Evolutionary conservation across 1,140 invertebrate genomes (phyloP).

Genomic region (Saccostrea echinata): DNA sequence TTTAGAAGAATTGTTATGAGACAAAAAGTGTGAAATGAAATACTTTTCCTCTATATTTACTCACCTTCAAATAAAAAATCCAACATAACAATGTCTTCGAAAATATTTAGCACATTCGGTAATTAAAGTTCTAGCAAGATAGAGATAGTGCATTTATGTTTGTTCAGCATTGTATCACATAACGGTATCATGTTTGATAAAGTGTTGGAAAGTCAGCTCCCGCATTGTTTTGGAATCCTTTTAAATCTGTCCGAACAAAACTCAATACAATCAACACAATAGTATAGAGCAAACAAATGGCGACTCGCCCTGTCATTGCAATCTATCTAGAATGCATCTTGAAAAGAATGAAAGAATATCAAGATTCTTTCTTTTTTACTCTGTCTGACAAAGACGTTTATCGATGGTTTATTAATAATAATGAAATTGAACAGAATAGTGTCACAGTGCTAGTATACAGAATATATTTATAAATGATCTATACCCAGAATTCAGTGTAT

Average conservation of each 20-base stretch:
- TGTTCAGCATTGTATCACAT: constrained; percentile 7
- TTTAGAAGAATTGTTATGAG: no score
- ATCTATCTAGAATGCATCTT: neutral
- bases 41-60: neutral
- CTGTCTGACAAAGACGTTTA: neutral
- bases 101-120: neutral
- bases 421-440: neutral
- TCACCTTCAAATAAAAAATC: neutral
- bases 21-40: neutral
- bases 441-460: no score
- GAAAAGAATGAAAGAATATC: neutral
- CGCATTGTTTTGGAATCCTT: constrained; percentile 27
- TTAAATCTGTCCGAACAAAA: constrained; percentile 25
- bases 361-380: neutral
- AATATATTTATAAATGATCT: no score
- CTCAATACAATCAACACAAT: constrained; percentile 7
- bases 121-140: constrained; percentile 23
- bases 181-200: constrained; percentile 30
- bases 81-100: neutral
- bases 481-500: no score
- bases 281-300: neutral
- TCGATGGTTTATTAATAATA: neutral
- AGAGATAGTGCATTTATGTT: constrained; percentile 30
- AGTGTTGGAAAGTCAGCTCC: constrained; percentile 29
- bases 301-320: neutral